A percentile compares a stretch with the other conserved stretches of the same genome.
Conservation (phyloP, 2,888 invertebrate species). For the Meiosimyza decipiens region DNA sequence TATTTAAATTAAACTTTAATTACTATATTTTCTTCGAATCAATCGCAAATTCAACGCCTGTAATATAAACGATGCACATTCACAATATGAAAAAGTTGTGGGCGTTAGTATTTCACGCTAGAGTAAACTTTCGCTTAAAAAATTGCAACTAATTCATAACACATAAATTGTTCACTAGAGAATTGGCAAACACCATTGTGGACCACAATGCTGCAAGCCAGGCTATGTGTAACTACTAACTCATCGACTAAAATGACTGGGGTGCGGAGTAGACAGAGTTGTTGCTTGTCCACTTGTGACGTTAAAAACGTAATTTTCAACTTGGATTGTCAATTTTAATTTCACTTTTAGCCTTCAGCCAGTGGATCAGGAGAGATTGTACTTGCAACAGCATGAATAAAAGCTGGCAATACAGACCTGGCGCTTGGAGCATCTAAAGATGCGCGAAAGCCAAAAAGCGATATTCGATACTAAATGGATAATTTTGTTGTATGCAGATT, state of each 20-base stretch:
- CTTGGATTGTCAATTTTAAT: conserved; percentile 16
- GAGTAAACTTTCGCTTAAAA: conserved; percentile 12
- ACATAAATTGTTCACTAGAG: conserved; percentile 13
- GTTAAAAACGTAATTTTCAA: conserved; percentile 15
- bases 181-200: conserved; percentile 5
- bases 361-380: neutral
- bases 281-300: neutral
- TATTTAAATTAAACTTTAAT: neutral
- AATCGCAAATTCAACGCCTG: neutral
- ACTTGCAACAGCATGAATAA: neutral
- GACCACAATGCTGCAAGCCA: neutral
- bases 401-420: neutral
- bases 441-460: neutral
- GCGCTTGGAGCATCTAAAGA: neutral
- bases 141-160: conserved; percentile 11
- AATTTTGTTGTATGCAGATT: too few species aligned
- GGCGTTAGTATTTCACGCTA: conserved; percentile 12
- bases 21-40: neutral
- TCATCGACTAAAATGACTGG: neutral
- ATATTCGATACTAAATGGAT: too few species aligned
- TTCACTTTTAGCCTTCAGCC: neutral
- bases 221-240: too few species aligned
- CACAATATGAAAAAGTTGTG: conserved; percentile 1
- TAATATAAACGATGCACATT: neutral
- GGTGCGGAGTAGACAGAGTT: neutral